Evolutionary conservation across 2,113 vertebrate species (phyloP).

Genomic region (Gila orcuttii): DNA sequence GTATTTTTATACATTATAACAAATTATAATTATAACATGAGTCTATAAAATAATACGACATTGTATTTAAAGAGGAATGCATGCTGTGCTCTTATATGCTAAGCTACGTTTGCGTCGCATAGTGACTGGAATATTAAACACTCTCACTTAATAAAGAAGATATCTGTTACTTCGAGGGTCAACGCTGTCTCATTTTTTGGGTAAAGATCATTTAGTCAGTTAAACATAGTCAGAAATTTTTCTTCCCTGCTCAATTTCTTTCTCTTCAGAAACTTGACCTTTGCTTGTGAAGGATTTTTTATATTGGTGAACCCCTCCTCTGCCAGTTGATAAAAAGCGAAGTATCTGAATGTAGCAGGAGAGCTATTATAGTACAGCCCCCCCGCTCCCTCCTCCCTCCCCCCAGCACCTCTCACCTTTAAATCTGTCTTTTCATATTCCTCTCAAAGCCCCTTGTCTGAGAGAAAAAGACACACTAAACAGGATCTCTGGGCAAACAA

Average conservation of each 20-base stretch:
- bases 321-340: conserved; percentile 63
- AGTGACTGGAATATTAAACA: background rate
- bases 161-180: background rate
- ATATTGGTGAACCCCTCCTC: conserved; percentile 73
- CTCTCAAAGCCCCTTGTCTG: conserved; percentile 98
- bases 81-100: background rate
- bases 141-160: conserved; percentile 12
- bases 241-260: conserved; percentile 32
- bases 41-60: background rate
- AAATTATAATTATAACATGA: background rate
- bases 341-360: conserved; percentile 65
- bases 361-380: conserved; percentile 69
- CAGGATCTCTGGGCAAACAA: conserved; percentile 97
- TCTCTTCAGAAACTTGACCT: conserved; percentile 49
- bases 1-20: background rate
- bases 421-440: conserved; percentile 99
- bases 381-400: conserved; percentile 75
- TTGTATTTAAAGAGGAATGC: background rate
- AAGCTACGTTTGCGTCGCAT: background rate
- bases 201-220: conserved; percentile 30
- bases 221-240: conserved; percentile 24
- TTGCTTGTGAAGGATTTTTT: conserved; percentile 41
- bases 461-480: conserved; percentile 95
- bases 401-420: conserved; percentile 90
- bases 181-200: background rate